Evolutionary conservation across 2,797 vertebrate species (phyloP), one percentile per base, ranked within the genome.

Genomic region (Microhierax caerulescens): DNA sequence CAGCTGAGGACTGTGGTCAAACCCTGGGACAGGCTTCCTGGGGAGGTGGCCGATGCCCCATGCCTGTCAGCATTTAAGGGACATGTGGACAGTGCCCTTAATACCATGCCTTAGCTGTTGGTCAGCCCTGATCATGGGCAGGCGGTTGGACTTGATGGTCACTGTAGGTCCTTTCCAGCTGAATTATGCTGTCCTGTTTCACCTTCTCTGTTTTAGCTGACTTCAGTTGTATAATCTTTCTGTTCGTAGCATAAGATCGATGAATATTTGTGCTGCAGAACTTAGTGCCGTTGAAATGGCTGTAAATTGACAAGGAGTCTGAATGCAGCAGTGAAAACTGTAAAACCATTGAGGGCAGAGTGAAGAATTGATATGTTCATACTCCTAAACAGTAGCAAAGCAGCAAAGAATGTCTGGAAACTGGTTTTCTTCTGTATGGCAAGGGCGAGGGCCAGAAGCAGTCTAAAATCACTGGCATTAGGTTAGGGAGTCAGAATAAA

Each of bases 11-110:
- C 18, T 82, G 59, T 67, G 36, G 18, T 4, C 21, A 60, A 50
- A 34, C 45, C 17, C 15, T 23, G 27, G 18, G 34, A 8, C 1
- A 45, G 32, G 18, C 25, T 77, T 82, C 41, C 22, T 41, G 41
- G 13, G 28, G 18, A 61, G 8, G 7, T 45, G 28, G 19, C 21
- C 0, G 0, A 3, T 41, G 54, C 13, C 1, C 10, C 11, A 4
- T 51, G 28, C 28, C 17, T 43, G 41, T 43, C 41, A 43, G 41
- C 16, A 17, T 43, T 43, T 43, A 43, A 43, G 41, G 17, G 41
- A 16, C 17, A 18, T 43, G 17, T 43, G 41, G 41, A 43, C 41
- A 43, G 17, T 18, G 41, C 17, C 41, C 41, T 18, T 43, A 18
- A 18, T 43, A 43, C 7, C 13, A 1, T 9, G 10, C 4, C 57